Evolutionary conservation across 2,888 invertebrate species (phyloP).

Genomic region (Aphrophora alni): DNA sequence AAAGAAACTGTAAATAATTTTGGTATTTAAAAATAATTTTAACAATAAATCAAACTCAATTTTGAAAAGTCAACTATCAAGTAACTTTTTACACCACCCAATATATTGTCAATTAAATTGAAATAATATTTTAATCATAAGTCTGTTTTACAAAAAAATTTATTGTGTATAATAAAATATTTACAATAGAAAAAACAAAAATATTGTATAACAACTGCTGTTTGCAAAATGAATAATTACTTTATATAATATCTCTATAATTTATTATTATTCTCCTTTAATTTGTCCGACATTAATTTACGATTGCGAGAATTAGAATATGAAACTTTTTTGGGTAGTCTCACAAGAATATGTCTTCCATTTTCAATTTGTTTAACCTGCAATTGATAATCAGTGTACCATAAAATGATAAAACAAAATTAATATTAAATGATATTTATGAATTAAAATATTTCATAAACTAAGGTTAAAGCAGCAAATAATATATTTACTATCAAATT

Average conservation of each 20-base stretch:
- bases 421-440: not conserved
- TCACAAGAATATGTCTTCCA: slow-evolving; percentile 1
- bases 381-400: not conserved
- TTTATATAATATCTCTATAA: not conserved
- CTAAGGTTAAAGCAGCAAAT: no score
- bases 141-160: not conserved
- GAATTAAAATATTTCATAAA: no score
- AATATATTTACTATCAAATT: no score
- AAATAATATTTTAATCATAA: not conserved
- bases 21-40: no score
- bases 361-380: not conserved
- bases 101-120: no score
- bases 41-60: no score
- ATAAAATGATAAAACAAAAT: not conserved
- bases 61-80: no score
- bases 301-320: not conserved
- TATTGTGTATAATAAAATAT: not conserved
- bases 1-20: no score
- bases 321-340: not conserved
- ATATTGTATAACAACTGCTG: not conserved
- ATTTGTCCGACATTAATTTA: not conserved
- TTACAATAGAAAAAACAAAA: not conserved
- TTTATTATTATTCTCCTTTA: not conserved
- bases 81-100: no score
- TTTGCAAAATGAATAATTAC: not conserved